These are phyloP conservation scores for Nymphalis polychloros DNA, from an alignment of 2,888 invertebrate species.

Conservation along the genomic window DNA sequence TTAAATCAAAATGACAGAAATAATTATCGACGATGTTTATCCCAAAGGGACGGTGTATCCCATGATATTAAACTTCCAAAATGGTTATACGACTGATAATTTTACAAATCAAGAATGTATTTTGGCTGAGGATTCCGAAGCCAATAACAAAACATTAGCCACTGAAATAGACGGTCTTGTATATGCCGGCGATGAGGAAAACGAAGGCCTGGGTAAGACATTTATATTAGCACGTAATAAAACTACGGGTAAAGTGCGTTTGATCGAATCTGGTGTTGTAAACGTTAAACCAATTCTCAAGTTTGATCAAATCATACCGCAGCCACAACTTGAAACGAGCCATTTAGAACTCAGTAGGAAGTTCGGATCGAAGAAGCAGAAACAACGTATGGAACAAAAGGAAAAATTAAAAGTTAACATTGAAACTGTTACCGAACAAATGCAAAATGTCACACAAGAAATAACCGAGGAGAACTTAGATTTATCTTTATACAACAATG, in stretches of 20 bases:
- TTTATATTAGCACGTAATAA: constrained; percentile 60
- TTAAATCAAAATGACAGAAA: constrained; percentile 51
- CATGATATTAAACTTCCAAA: constrained; percentile 63
- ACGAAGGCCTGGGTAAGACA: constrained; percentile 56
- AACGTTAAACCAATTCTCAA: constrained; percentile 59
- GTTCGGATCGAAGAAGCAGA: constrained; percentile 84
- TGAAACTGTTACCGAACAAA: constrained; percentile 79
- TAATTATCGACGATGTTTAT: constrained; percentile 60
- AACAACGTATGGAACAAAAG: constrained; percentile 81
- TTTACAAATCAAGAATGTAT: constrained; percentile 51
- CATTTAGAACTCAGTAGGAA: constrained; percentile 79
- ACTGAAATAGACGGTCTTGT: constrained; percentile 53
- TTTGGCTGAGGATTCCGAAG: constrained; percentile 50
- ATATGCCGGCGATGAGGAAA: constrained; percentile 61
- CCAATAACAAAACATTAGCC: constrained; percentile 48
- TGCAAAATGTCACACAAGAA: constrained; percentile 77
- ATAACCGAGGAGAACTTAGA: constrained; percentile 58
- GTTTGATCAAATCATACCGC: constrained; percentile 44
- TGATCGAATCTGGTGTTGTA: constrained; percentile 58
- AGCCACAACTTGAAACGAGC: constrained; percentile 51
- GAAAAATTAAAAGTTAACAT: constrained; percentile 83
- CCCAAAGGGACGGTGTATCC: constrained; percentile 53
- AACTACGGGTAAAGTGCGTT: constrained; percentile 62
- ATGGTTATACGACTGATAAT: constrained; percentile 61
- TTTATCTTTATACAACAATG: constrained; percentile 56